Conservation (phyloP, 64 coral and sea anemone species). For the Stylophora pistillata region DNA sequence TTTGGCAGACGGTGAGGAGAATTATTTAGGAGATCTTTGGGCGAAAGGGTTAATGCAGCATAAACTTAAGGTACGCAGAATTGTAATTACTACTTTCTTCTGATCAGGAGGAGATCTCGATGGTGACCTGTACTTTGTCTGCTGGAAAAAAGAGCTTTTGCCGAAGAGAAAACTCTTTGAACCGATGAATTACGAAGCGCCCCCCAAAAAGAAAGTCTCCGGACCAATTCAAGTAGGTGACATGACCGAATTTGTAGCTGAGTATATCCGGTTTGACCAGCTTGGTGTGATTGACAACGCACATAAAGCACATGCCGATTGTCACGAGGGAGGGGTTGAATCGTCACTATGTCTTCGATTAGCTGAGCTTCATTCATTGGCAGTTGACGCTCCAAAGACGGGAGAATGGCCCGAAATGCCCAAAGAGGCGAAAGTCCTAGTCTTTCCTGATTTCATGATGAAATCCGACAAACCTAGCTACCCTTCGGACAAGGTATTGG, state of each 20-base stretch:
- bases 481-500: constrained; percentile 79
- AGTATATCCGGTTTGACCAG: constrained; percentile 89
- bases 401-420: constrained; percentile 77
- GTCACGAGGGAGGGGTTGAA: constrained; percentile 62
- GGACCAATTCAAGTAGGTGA: constrained; percentile 65
- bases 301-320: constrained; percentile 93
- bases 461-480: constrained; percentile 96
- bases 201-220: constrained; percentile 45
- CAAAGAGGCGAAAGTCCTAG: constrained; percentile 17
- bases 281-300: constrained; percentile 97
- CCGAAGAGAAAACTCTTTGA: constrained; percentile 48
- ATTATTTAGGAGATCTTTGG: too few relatives aligned
- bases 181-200: constrained; percentile 93
- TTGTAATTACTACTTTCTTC: not conserved
- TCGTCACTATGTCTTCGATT: constrained; percentile 79
- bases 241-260: constrained; percentile 90
- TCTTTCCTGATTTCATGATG: constrained; percentile 99
- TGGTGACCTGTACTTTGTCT: constrained; percentile 96
- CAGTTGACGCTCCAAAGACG: constrained; percentile 95
- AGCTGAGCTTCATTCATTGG: constrained; percentile 80
- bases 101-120: constrained; percentile 88
- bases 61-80: not conserved
- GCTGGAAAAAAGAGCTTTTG: constrained; percentile 84
- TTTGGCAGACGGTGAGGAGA: too few relatives aligned
- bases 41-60: not conserved